A percentile compares a stretch with the other conserved stretches of the same genome.
Evolutionary conservation across 2,797 vertebrate species (phyloP).

Genomic region (Peromyscus eremicus): DNA sequence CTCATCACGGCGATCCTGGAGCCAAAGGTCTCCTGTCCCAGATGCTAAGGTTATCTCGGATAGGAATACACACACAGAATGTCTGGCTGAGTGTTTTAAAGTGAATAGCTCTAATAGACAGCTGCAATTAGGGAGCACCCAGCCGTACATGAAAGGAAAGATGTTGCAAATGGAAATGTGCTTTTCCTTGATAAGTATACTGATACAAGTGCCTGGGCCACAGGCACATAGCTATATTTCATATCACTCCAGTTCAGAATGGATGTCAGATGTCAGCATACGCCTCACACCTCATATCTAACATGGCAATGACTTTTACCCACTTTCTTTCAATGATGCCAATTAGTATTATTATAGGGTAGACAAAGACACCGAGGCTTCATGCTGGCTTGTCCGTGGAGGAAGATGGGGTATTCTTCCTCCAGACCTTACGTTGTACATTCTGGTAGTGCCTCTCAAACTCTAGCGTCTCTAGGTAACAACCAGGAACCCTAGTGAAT

Average conservation of each 20-base stretch:
- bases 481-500: background rate
- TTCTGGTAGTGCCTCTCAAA: background rate
- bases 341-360: background rate
- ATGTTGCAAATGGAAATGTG: background rate
- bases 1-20: accelerated
- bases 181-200: background rate
- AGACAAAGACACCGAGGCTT: background rate
- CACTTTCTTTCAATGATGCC: background rate
- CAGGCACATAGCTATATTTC: background rate
- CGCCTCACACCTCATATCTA: background rate
- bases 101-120: background rate
- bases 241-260: background rate
- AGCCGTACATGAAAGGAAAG: background rate
- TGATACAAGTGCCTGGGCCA: background rate
- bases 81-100: background rate
- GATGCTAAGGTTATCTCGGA: background rate
- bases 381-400: background rate
- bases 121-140: background rate
- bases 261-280: background rate
- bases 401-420: background rate
- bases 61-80: background rate
- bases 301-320: background rate
- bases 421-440: accelerated
- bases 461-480: accelerated
- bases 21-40: background rate